Base-by-base conservation (phyloP, 2,888 invertebrate species). In the Portevinia maculata region DNA sequence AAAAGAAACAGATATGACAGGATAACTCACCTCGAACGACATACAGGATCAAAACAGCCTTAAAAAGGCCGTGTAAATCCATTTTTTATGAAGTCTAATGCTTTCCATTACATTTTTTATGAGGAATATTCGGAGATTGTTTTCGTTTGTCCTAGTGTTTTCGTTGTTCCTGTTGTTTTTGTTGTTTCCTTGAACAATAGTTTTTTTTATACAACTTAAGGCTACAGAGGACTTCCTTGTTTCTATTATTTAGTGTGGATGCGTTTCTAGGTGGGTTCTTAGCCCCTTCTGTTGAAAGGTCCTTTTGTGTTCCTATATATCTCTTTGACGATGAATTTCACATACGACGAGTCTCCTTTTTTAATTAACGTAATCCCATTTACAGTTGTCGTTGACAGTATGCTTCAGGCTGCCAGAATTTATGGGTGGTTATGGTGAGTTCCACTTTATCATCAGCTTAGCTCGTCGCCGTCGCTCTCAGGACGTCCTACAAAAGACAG, bases 21-120 rank as follows among this genome's bases (percentile, higher is more conserved):
- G 64, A 67, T 79, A 60, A 85, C 90, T 90, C 86, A 90, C 90
- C 91, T 89, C 87, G 87, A 86, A 91, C 87, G 86, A 88, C 87
- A 87, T 89, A 90, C 87, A 90, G 89, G 88, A 90, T 90, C 88
- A 90, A 88, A 86, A 88, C 87, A 88, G 90, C 90, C 90, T 90
- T 90, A 88, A 90, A 89, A 90, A 91, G 90, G 90, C 90, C 88
- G 87, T 88, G 88, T 87, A 90, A 90, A 90, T 90, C 90, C 91
- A 91, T 90, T 90, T 90, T 90, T 90, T 90, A 88, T 88, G 87
- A 87, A 87, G 87, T 87, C 87, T 88, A 89, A 88, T 89, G 87
- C 87, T 90, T 90, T 89, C 90, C 90, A 90, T 90, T 90, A 90
- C 90, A 90, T 90, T 88, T 89, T 90, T 88, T 88, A 85, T 85